These are phyloP conservation scores for Felis catus DNA, from an alignment of 2,113 vertebrate genomes.

Conservation along the genomic window DNA sequence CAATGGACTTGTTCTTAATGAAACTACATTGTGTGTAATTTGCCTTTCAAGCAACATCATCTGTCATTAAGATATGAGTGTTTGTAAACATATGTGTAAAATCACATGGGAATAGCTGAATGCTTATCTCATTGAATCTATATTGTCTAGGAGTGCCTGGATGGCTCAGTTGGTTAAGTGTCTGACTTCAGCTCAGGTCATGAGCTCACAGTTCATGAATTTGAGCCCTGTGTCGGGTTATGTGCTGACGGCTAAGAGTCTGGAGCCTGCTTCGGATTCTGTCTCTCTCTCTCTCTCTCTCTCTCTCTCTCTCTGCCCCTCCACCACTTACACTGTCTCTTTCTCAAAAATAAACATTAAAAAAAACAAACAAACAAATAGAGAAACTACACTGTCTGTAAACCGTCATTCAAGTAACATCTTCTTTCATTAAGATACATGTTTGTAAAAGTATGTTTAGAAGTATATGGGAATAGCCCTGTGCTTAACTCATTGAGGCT, in stretches of 20 bases:
- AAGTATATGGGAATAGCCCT: neutral
- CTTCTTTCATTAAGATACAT: neutral
- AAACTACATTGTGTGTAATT: neutral
- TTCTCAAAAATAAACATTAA: no score
- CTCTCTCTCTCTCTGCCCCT: no score
- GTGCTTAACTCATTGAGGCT: neutral
- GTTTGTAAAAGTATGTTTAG: neutral
- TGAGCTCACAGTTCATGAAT: no score
- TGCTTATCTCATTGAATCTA: neutral
- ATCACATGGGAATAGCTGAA: neutral
- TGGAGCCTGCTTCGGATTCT: no score
- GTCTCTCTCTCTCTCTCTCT: no score
- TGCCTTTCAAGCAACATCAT: neutral
- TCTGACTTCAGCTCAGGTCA: no score
- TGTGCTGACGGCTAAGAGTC: no score
- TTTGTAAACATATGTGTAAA: neutral
- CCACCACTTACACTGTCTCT: no score
- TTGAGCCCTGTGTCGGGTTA: no score
- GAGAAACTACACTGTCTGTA: neutral
- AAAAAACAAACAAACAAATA: no score
- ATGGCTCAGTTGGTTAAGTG: no score
- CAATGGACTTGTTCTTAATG: neutral
- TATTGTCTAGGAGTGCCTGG: no score
- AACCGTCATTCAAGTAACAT: neutral
- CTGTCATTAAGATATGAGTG: neutral